Evolutionary conservation across 2,888 invertebrate species (phyloP).

Genomic region (Tyria jacobaeae): DNA sequence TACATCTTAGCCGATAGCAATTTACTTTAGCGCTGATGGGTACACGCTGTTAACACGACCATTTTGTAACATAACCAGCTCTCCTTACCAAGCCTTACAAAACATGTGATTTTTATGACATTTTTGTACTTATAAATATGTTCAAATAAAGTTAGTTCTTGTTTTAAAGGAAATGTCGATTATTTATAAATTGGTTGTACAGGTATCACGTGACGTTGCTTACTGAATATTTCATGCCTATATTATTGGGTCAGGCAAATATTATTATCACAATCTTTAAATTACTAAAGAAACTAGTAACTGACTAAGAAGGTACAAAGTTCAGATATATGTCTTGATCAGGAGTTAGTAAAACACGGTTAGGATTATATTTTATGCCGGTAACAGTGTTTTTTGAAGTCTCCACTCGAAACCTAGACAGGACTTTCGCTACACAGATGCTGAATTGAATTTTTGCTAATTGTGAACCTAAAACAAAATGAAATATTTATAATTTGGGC

Average conservation of each 20-base stretch:
- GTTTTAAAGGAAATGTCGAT: too few relatives aligned
- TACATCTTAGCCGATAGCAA: slow-evolving; percentile 42
- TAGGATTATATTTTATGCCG: slow-evolving; percentile 48
- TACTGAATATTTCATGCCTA: not conserved
- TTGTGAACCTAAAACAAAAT: slow-evolving; percentile 51
- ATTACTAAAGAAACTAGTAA: not conserved
- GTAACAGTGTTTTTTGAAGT: slow-evolving; percentile 52
- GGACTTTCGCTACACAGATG: slow-evolving; percentile 54
- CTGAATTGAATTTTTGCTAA: slow-evolving; percentile 61
- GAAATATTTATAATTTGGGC: not conserved
- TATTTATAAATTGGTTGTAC: not conserved
- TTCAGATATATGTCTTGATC: slow-evolving; percentile 49
- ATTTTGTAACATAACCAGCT: slow-evolving; percentile 36
- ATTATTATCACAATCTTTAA: not conserved
- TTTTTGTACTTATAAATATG: not conserved
- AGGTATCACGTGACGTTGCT: not conserved
- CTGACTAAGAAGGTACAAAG: slow-evolving; percentile 26
- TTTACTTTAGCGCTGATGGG: slow-evolving; percentile 58
- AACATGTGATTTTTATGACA: not conserved
- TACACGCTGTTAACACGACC: slow-evolving; percentile 55
- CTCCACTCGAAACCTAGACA: slow-evolving; percentile 58
- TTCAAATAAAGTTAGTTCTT: not conserved
- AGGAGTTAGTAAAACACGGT: slow-evolving; percentile 46
- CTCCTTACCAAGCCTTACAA: slow-evolving; percentile 6
- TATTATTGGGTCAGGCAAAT: not conserved